A percentile compares a stretch with the other conserved stretches of the same genome.
Conservation (phyloP, 2,888 invertebrate species). For the Perdita meconis region DNA sequence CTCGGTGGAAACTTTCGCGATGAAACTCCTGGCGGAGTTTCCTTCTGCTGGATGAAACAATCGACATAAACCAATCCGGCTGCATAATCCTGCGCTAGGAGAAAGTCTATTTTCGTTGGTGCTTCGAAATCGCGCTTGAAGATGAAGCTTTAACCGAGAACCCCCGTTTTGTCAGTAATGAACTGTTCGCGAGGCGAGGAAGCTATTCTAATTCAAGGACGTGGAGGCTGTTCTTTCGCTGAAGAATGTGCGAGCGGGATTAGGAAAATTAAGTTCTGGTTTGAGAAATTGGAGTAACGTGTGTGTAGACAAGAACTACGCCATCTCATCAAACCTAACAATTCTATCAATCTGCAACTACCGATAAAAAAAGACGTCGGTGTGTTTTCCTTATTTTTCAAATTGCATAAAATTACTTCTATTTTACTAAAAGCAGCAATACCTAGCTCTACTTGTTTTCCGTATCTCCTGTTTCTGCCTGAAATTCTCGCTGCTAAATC, state of each 20-base stretch:
- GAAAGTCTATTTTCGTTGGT: conserved; percentile 31
- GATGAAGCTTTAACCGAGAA: conserved; percentile 12
- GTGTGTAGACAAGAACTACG: too few relatives aligned
- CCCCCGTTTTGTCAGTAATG: neutral
- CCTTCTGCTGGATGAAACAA: conserved; percentile 39
- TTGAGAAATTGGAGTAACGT: too few relatives aligned
- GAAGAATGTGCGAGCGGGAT: neutral
- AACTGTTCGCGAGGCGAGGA: neutral
- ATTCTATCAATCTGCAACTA: too few relatives aligned
- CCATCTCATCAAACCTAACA: too few relatives aligned
- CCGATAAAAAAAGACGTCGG: too few relatives aligned
- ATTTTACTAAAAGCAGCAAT: too few relatives aligned
- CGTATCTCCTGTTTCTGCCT: too few relatives aligned
- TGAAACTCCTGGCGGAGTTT: conserved; percentile 25
- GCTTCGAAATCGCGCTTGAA: neutral
- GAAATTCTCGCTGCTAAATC: too few relatives aligned
- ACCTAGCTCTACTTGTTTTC: too few relatives aligned
- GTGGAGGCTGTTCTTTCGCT: neutral
- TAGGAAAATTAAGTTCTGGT: neutral
- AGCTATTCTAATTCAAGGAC: conserved; percentile 3
- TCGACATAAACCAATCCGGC: conserved; percentile 34
- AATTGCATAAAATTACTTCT: too few relatives aligned
- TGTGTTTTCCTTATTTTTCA: too few relatives aligned
- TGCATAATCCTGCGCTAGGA: neutral
- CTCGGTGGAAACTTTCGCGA: conserved; percentile 18